Base-by-base conservation (phyloP, 2,888 invertebrate genomes). In the Mylabris sibirica region DNA sequence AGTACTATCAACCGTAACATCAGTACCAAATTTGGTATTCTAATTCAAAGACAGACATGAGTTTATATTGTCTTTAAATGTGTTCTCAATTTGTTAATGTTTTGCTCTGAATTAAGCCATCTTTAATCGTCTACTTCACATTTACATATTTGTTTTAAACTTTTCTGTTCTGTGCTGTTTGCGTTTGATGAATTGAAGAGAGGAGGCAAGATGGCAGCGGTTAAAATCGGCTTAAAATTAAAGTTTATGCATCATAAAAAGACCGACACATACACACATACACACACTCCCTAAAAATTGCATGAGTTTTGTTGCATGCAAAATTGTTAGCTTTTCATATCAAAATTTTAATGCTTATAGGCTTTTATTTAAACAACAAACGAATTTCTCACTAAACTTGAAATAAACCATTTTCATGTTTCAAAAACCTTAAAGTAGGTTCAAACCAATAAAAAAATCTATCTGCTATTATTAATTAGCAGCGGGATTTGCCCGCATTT, bases 191-290 rank as follows among this genome's bases (percentile, higher is more conserved):
- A 30, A 30, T 30, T 30, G 30, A 30, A 30, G 30, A 30, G 85
- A 85, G 85, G 84, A 85, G 85, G 87, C 87, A 87, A 87, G 87
- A 87, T 87, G 87, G 87, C 87, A 85, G 87, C 86, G 87, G 86
- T 85, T 80, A 73, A 75, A 66, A 72, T 63, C 74, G 74, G 74
- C 74, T 74, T 76, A 64, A 57, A 67, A 68, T 63, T 49, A 64
- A 64, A 22, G n/a, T 34, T 0, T 3, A 3, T 24, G 14, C 14
- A 61, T 12, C 3, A 53, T 22, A 3, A n/a, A 26, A 24, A 11
- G 24, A 26, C 4, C 26, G 4, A 26, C 57, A 57, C 26, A 24
- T 12, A 20, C 6, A 17, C 44, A 44, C 38, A 14, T 12, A 14
- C 3, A 44, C n/a, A 44, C 41, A 41, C 17, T 4, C 6, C 8